Evolutionary conservation across 2,888 invertebrate species (phyloP).

Genomic region (Latrodectus hesperus): DNA sequence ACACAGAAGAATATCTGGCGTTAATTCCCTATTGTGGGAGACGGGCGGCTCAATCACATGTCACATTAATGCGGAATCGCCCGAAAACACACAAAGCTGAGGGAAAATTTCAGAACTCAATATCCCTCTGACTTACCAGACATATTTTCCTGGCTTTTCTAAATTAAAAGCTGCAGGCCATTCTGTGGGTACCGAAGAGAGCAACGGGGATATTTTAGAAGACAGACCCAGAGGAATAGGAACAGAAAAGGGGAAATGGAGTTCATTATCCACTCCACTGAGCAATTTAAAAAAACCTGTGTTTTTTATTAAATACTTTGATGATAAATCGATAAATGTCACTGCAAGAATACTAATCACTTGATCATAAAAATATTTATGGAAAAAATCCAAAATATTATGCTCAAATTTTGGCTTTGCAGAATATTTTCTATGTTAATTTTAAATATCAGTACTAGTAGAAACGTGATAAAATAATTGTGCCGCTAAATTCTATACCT

Average conservation of each 20-base stretch:
- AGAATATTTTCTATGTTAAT: too few relatives aligned
- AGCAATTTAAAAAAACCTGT: too few relatives aligned
- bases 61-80: constrained; percentile 45
- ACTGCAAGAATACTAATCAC: too few relatives aligned
- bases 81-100: constrained; percentile 30
- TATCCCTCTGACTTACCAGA: constrained; percentile 6
- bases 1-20: neutral
- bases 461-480: too few relatives aligned
- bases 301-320: too few relatives aligned
- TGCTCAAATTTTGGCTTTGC: too few relatives aligned
- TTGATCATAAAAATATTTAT: too few relatives aligned
- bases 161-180: constrained; percentile 47
- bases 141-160: constrained; percentile 13
- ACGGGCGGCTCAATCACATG: constrained; percentile 16
- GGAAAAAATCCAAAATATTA: too few relatives aligned
- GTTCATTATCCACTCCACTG: too few relatives aligned
- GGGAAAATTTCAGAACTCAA: constrained; percentile 18
- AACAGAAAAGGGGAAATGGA: neutral
- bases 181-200: constrained; percentile 6
- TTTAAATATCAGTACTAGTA: too few relatives aligned
- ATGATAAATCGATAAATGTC: too few relatives aligned
- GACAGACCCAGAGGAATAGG: neutral
- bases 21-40: neutral
- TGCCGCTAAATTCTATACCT: too few relatives aligned
- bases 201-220: neutral